Conservation (phyloP, 2,113 vertebrate species). For the Oceanodroma tethys region DNA sequence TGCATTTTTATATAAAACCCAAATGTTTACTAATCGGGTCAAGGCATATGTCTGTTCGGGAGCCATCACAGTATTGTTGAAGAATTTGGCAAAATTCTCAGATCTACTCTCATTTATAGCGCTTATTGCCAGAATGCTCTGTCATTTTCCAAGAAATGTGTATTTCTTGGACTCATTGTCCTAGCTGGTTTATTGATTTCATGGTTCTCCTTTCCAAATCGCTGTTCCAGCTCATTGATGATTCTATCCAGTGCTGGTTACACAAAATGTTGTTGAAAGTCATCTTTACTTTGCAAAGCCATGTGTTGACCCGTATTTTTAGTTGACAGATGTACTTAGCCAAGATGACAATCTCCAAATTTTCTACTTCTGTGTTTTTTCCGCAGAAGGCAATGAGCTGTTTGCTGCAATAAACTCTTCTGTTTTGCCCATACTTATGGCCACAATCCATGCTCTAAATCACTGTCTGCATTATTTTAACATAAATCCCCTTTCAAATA, state of each 20-base stretch:
- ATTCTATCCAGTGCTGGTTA: slow-evolving; percentile 26
- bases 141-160: slow-evolving; percentile 69
- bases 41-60: slow-evolving; percentile 5
- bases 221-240: slow-evolving; percentile 58
- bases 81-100: slow-evolving; percentile 12
- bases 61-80: slow-evolving; percentile 20
- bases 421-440: slow-evolving; percentile 61
- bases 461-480: slow-evolving; percentile 60
- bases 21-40: slow-evolving; percentile 31
- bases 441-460: slow-evolving; percentile 67
- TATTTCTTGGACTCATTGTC: slow-evolving; percentile 47
- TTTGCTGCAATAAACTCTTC: slow-evolving; percentile 59
- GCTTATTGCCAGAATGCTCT: slow-evolving; percentile 51
- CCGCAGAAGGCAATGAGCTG: slow-evolving; percentile 60
- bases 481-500: slow-evolving; percentile 62
- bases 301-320: slow-evolving; percentile 61
- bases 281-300: slow-evolving; percentile 55
- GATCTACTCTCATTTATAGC: slow-evolving; percentile 11
- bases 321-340: slow-evolving; percentile 43
- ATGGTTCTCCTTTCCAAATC: slow-evolving; percentile 50
- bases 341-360: slow-evolving; percentile 52
- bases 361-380: slow-evolving; percentile 45
- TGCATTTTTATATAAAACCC: background rate
- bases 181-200: slow-evolving; percentile 56
- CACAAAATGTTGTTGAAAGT: slow-evolving; percentile 37